phyloP scores from a whole-genome alignment of 30 jellyfish, hydroid and myxozoan species.

The Turritopsis dohrnii region DNA sequence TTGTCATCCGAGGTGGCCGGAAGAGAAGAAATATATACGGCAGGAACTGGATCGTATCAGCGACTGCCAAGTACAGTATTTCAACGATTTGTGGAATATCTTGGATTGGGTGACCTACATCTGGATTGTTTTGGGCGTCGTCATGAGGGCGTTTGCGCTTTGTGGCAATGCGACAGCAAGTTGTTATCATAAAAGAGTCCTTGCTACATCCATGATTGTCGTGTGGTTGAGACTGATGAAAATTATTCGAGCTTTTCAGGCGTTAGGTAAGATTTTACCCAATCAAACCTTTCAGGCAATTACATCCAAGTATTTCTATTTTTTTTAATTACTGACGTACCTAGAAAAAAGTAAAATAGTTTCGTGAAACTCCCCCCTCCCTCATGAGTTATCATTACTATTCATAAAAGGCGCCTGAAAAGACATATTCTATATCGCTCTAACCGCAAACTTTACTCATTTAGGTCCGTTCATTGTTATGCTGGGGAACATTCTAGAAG shows the following conservation, averaged over 20 bases:
- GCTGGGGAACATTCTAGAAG: conserved; percentile 87
- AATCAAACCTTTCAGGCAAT: too few species aligned
- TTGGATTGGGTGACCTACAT: conserved; percentile 88
- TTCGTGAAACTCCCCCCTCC: too few species aligned
- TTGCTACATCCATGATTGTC: conserved; percentile 76
- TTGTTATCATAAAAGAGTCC: conserved; percentile 55
- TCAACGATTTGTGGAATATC: conserved; percentile 82
- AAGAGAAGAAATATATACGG: conserved; percentile 59
- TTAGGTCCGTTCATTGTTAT: conserved; percentile 96
- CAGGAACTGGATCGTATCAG: conserved; percentile 71
- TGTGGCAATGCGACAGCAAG: conserved; percentile 40
- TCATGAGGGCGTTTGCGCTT: conserved; percentile 55
- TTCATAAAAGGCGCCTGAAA: too few species aligned
- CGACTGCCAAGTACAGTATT: conserved; percentile 50
- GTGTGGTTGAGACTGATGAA: conserved; percentile 87
- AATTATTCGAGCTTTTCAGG: conserved; percentile 59
- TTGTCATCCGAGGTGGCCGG: conserved; percentile 99
- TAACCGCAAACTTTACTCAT: background rate
- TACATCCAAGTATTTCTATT: too few species aligned
- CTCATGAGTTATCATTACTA: too few species aligned
- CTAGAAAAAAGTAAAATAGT: too few species aligned
- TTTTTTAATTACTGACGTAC: too few species aligned
- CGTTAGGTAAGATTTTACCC: conserved; percentile 56
- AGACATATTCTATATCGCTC: too few species aligned
- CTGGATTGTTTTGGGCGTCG: conserved; percentile 66